A percentile compares a stretch with the other conserved stretches of the same genome.
phyloP scores from a whole-genome alignment of 2,113 vertebrate species.

The Melanotaenia duboulayi region DNA sequence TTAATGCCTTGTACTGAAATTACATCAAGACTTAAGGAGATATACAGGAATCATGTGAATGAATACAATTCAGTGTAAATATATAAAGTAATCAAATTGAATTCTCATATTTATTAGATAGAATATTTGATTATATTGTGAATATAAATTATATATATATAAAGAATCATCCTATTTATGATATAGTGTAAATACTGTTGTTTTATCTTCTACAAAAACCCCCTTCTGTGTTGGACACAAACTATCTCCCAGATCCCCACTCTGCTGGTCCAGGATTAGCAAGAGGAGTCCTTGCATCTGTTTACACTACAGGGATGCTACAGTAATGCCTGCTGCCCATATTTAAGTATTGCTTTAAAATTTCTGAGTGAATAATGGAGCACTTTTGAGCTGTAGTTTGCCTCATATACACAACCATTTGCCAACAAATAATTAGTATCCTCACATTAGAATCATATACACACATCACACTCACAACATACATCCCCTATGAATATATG shows the following conservation, averaged over 20 bases:
- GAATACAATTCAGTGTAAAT: conserved; percentile 59
- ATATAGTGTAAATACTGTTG: conserved; percentile 66
- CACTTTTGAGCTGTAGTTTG: conserved; percentile 28
- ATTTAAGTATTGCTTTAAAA: conserved; percentile 18
- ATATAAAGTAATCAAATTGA: conserved; percentile 42
- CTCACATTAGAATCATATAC: not conserved
- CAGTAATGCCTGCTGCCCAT: conserved; percentile 34
- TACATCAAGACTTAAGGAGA: conserved; percentile 27
- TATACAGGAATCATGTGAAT: conserved; percentile 43
- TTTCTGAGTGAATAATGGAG: not conserved
- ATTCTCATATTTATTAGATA: conserved; percentile 50
- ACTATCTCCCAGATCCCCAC: conserved; percentile 18
- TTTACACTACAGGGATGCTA: conserved; percentile 25
- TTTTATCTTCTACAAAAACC: conserved; percentile 27
- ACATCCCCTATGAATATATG: too few species aligned
- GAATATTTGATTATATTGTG: conserved; percentile 57
- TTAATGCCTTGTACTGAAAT: conserved; percentile 26
- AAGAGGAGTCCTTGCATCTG: conserved; percentile 2
- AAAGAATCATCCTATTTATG: conserved; percentile 36
- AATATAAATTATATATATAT: conserved; percentile 69
- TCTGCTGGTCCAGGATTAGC: conserved; percentile 42
- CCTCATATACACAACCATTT: not conserved
- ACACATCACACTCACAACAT: too few species aligned
- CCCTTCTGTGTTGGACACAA: conserved; percentile 27
- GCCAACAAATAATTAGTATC: not conserved